phyloP scores from a whole-genome alignment of 2,113 vertebrate genomes.

The Apaloderma vittatum region DNA sequence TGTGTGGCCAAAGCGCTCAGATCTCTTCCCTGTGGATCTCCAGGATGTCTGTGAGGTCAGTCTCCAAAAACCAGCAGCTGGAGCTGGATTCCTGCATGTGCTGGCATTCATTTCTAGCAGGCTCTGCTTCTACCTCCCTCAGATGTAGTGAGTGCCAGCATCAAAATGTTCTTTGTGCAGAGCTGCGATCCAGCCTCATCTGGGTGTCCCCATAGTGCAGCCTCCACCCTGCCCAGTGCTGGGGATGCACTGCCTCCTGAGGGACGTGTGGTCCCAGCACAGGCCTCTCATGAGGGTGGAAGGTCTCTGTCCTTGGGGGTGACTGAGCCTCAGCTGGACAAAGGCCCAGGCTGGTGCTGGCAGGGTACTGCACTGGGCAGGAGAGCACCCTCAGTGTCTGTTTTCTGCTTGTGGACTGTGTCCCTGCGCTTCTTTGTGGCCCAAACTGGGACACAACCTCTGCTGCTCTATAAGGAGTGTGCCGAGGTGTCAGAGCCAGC shows the following conservation, averaged over 20 bases:
- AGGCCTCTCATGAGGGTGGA: not conserved
- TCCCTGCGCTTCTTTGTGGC: not conserved
- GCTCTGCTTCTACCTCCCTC: not conserved
- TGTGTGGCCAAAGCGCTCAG: fast-evolving
- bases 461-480: fast-evolving
- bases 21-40: not conserved
- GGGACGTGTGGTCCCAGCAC: not conserved
- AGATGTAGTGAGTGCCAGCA: not conserved
- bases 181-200: not conserved
- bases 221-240: not conserved
- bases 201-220: not conserved
- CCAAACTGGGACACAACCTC: not conserved
- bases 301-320: not conserved
- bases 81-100: not conserved
- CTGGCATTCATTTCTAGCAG: not conserved
- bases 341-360: not conserved
- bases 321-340: not conserved
- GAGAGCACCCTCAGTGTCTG: not conserved
- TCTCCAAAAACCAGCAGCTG: not conserved
- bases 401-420: not conserved
- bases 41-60: not conserved
- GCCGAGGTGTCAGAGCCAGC: fast-evolving
- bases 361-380: not conserved
- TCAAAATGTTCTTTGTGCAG: not conserved
- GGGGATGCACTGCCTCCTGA: not conserved